Evolutionary conservation across 2,888 invertebrate genomes (phyloP).

Genomic region (Orthosia incerta): DNA sequence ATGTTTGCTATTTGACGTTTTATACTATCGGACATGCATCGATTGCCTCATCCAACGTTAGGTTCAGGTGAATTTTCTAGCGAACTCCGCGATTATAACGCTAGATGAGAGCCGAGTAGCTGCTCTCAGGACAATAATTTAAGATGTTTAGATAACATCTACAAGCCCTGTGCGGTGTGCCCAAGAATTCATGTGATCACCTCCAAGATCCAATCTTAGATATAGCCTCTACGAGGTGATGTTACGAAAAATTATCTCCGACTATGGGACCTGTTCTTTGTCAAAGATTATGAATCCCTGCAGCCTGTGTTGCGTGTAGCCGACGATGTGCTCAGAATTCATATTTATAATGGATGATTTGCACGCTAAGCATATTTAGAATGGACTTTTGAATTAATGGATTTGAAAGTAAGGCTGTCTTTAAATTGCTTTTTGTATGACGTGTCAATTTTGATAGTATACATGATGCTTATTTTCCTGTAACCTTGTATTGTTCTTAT

Average conservation of each 20-base stretch:
- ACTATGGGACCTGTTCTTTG: constrained; percentile 80
- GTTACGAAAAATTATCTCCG: constrained; percentile 87
- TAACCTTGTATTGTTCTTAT: constrained; percentile 45
- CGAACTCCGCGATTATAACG: constrained; percentile 78
- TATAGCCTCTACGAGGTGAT: constrained; percentile 84
- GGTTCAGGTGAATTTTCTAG: constrained; percentile 71
- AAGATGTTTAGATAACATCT: constrained; percentile 90
- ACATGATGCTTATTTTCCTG: constrained; percentile 25
- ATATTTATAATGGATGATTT: constrained; percentile 70
- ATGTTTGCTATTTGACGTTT: constrained; percentile 46
- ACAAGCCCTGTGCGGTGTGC: constrained; percentile 87
- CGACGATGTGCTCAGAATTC: constrained; percentile 71
- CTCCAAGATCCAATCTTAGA: constrained; percentile 88
- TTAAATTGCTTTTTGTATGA: constrained; percentile 40
- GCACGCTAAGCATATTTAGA: constrained; percentile 64
- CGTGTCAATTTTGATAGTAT: constrained; percentile 24
- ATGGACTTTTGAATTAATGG: constrained; percentile 55
- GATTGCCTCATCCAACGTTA: constrained; percentile 78
- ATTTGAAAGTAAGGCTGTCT: constrained; percentile 59
- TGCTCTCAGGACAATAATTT: constrained; percentile 87
- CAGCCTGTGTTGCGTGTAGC: constrained; percentile 67
- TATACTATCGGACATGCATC: constrained; percentile 39
- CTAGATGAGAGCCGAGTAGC: constrained; percentile 85
- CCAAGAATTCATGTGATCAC: constrained; percentile 90
- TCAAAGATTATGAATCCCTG: constrained; percentile 82